phyloP scores from a whole-genome alignment of 2,888 invertebrate genomes.

The Geotrupes spiniger region DNA sequence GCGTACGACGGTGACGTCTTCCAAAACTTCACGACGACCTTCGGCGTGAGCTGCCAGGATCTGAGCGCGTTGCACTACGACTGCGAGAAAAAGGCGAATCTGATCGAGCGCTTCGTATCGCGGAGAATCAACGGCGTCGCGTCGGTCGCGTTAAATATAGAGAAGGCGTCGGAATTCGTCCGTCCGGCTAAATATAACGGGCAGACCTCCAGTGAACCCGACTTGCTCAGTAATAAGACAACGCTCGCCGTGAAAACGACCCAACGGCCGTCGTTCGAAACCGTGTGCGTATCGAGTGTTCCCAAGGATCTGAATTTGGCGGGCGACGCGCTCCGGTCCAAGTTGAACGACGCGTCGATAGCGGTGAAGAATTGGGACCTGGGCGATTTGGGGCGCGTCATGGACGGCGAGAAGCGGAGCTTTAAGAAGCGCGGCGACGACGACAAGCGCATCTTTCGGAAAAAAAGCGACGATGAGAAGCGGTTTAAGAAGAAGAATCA shows the following conservation, averaged over 20 bases:
- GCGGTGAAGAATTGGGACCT: slow-evolving; percentile 50
- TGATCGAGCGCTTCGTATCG: no score
- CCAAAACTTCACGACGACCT: slow-evolving; percentile 44
- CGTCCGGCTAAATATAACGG: slow-evolving; percentile 43
- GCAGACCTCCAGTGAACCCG: slow-evolving; percentile 47
- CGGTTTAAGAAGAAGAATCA: slow-evolving; percentile 18
- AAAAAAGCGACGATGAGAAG: slow-evolving; percentile 25
- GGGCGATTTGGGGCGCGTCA: slow-evolving; percentile 36
- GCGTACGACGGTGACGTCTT: slow-evolving; percentile 43
- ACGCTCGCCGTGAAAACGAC: slow-evolving; percentile 23
- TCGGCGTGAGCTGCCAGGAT: slow-evolving; percentile 50
- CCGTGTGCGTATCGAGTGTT: slow-evolving; percentile 55
- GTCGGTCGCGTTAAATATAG: slow-evolving; percentile 40
- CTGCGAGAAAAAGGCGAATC: slow-evolving; percentile 37
- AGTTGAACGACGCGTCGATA: slow-evolving; percentile 37
- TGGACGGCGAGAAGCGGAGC: no score
- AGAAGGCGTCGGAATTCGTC: slow-evolving; percentile 35
- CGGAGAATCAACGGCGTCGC: slow-evolving; percentile 4
- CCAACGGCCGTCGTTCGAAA: slow-evolving; percentile 36
- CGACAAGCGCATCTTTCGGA: slow-evolving; percentile 23
- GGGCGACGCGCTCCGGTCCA: slow-evolving; percentile 37
- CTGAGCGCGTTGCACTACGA: slow-evolving; percentile 42
- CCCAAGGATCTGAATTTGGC: slow-evolving; percentile 67
- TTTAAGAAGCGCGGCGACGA: slow-evolving; percentile 7
- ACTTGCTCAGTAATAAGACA: slow-evolving; percentile 37